phyloP scores from a whole-genome alignment of 2,888 invertebrate species.

The Thera britannica region DNA sequence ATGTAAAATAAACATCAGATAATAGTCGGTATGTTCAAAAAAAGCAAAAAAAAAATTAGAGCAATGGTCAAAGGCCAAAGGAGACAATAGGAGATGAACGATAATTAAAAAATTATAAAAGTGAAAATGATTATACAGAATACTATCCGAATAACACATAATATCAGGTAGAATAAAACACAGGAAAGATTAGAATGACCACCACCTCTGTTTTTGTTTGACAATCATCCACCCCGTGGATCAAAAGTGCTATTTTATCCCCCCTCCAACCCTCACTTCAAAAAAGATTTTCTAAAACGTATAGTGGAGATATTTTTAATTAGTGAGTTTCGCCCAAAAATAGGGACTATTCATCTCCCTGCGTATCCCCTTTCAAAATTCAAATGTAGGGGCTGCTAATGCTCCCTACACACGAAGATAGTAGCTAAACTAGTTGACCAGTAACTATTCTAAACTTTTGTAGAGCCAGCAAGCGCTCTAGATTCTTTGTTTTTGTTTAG shows the following conservation, averaged over 20 bases:
- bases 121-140: too few species aligned
- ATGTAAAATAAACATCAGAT: too few species aligned
- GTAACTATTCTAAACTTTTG: neutral
- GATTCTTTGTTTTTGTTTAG: too few species aligned
- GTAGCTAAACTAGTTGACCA: constrained; percentile 6
- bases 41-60: too few species aligned
- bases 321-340: constrained; percentile 21
- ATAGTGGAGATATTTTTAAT: constrained; percentile 27
- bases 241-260: constrained; percentile 7
- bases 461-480: too few species aligned
- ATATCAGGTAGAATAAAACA: neutral
- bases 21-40: too few species aligned
- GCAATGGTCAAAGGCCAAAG: too few species aligned
- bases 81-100: too few species aligned
- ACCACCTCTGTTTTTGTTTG: neutral
- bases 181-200: neutral
- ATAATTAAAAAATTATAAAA: too few species aligned
- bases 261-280: constrained; percentile 1
- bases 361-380: constrained; percentile 32
- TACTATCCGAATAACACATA: too few species aligned
- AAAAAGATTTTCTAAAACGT: constrained; percentile 16
- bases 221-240: constrained; percentile 2
- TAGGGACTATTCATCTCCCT: constrained; percentile 22
- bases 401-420: constrained; percentile 15
- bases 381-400: constrained; percentile 30